phyloP scores from a whole-genome alignment of 2,113 vertebrate genomes.

The Lethenteron camtschaticum region DNA sequence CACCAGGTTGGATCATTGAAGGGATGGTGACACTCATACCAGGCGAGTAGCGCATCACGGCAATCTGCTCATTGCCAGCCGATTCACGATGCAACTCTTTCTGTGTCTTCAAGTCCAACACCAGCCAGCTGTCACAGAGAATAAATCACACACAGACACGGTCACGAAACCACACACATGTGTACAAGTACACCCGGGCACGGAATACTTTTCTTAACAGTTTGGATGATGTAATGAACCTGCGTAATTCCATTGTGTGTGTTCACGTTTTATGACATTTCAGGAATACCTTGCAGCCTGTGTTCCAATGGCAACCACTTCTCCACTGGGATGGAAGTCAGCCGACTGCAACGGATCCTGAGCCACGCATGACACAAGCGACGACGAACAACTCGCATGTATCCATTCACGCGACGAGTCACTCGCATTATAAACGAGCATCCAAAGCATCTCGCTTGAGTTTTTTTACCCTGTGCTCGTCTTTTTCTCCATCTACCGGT shows the following conservation, averaged over 20 bases:
- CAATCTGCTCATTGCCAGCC: conserved; percentile 3
- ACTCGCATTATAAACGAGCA: no score
- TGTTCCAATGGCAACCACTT: conserved; percentile 79
- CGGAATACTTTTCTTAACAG: no score
- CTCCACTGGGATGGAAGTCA: conserved; percentile 86
- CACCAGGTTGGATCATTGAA: neutral
- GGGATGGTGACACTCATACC: neutral
- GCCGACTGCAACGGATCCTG: conserved; percentile 93
- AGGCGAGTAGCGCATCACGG: conserved; percentile 3
- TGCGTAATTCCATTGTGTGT: no score
- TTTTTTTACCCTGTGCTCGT: no score
- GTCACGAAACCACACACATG: no score
- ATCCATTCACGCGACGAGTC: no score
- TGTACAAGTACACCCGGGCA: no score
- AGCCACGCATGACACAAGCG: neutral
- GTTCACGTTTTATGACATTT: no score
- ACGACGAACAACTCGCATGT: no score
- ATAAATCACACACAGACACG: neutral
- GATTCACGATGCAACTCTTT: neutral
- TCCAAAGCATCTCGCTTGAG: no score
- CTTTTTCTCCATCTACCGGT: no score
- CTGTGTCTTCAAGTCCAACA: neutral
- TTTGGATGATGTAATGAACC: no score
- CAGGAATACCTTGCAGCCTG: conserved; percentile 65
- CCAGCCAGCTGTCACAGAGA: neutral